Evolutionary conservation across 2,888 invertebrate genomes (phyloP), one percentile per base, ranked within the genome.

Genomic region (Drosophila buzzatii): DNA sequence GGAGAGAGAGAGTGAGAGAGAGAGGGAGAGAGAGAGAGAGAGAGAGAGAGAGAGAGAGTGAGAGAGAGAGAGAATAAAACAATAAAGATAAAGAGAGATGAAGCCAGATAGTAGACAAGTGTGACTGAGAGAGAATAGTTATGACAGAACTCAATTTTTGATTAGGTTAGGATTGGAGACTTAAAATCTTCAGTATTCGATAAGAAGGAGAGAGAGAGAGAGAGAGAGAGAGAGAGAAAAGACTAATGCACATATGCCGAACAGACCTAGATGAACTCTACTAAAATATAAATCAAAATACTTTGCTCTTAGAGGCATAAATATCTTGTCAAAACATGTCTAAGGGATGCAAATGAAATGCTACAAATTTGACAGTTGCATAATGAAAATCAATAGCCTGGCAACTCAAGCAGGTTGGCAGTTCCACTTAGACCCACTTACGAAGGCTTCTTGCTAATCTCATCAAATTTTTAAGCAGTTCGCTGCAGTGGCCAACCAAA

Each of bases 391-490:
- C 18, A 35, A 20, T 12, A 18, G 14, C 2, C 14, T 51, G 51
- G 33, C 51, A 35, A 8, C 20, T 37, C 7, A 14, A 55, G n/a
- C 39, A 27, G 12, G n/a, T 31, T 31, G 55, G 27, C 37, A 27
- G 55, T 3, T 41, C n/a, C 55, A 23, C 6, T 27, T 12, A 41
- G 23, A n/a, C 0, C 6, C 49, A 39, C 27, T 55, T 39, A n/a
- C 2, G 9, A 14, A 12, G 14, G n/a, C 39, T 27, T 2, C 55
- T n/a, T 31, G 55, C 41, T 55, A n/a, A 55, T 41, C 55, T 55
- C 41, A 27, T 27, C 23, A 27, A 41, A 55, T n/a, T 55, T 55
- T 55, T 55, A 55, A 41, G 18, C 27, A n/a, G 6, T 16, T 23
- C 52, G 52, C 52, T 37, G 35, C 52, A 53, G 52, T 35, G 52